Base-by-base conservation (phyloP, 2,113 vertebrate species). In the Carassius carassius region DNA sequence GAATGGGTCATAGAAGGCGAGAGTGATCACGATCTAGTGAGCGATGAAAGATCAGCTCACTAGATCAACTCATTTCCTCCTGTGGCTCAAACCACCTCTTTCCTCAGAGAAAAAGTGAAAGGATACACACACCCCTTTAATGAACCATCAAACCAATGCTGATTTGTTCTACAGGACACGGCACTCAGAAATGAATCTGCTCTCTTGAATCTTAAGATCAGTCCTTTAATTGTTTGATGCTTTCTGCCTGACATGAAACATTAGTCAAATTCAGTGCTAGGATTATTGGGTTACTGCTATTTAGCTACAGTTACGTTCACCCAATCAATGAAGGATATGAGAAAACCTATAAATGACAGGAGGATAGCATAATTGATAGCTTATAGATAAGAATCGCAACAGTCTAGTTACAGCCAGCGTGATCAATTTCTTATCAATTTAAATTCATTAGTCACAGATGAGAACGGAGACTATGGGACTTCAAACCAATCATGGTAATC, bases 371-470 rank as follows among this genome's bases (percentile, higher is more conserved):
- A 86, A 86, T 73, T 69, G 67, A 84, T 86, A 14, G 23, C 65
- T 78, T 84, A 62, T 49, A 77, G 76, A 88, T 76, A 67, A 84
- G 78, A 23, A 54, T 47, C 9, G 23, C 81, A 72, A 81, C 37
- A 23, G 80, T 23, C 81, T 81, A 62, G 78, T 84, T 86, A 84
- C 70, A 17, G 37, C 32, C 67, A 78, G 77, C 62, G 51, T 69
- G 58, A 88, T 88, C 85, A 80, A 86, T 88, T 76, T 78, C 85
- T 88, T 86, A 88, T 88, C 87, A 86, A 88, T 88, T 88, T 88
- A 35, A 74, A 58, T 84, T 82, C 70, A 82, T 88, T 88, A 88
- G 54, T 88, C 85, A 84, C 32, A 86, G 78, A 88, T 73, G 87
- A 78, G 72, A 84, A 54, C 49, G 32, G 72, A 47, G 81, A 86